Conservation (phyloP, 2,113 vertebrate species). For the Campylorhamphus procurvoides region DNA sequence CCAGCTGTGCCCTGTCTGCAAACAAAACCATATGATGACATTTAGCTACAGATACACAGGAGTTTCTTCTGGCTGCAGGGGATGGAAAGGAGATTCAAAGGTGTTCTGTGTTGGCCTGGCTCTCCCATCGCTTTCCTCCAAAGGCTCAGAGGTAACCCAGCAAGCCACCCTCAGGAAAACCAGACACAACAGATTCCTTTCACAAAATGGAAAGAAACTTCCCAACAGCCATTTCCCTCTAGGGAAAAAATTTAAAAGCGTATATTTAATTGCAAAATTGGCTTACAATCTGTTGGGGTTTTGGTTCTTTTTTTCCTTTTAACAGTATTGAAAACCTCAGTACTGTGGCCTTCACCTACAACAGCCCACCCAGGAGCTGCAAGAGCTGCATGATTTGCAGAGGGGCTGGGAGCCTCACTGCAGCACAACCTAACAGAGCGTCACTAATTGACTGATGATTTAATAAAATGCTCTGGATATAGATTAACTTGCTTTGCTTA, state of each 20-base stretch:
- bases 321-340: neutral
- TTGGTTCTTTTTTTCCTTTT: neutral
- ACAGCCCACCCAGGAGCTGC: neutral
- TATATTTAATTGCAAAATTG: neutral
- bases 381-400: neutral
- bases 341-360: neutral
- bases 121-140: rapidly evolving
- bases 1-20: constrained; percentile 68
- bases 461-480: constrained; percentile 60
- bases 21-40: constrained; percentile 44
- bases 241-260: neutral
- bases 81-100: neutral
- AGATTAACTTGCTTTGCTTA: constrained; percentile 17
- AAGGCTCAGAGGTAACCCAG: neutral
- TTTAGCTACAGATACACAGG: neutral
- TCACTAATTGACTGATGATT: constrained; percentile 52
- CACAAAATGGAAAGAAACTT: neutral
- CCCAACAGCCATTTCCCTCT: neutral
- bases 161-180: neutral
- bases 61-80: neutral
- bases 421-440: neutral
- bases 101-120: neutral
- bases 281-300: neutral
- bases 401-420: neutral
- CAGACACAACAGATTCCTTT: neutral